These are phyloP conservation scores for Epicampocera succincta DNA, from an alignment of 2,888 invertebrate genomes.

Conservation along the genomic window DNA sequence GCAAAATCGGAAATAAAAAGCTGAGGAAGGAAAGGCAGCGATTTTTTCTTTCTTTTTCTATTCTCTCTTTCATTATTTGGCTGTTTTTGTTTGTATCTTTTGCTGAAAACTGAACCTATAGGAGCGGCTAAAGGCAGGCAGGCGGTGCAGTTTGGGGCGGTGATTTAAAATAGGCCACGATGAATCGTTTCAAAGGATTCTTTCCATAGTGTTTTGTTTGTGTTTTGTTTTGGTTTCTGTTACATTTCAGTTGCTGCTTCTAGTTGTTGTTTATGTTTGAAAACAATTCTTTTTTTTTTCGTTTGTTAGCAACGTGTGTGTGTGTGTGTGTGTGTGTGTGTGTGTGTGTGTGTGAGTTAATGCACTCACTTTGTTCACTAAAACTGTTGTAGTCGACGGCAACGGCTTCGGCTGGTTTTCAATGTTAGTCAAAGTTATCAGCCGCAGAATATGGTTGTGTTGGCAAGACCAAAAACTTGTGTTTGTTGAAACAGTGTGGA, in stretches of 20 bases:
- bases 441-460: constrained; percentile 53
- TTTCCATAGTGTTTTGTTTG: constrained; percentile 36
- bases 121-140: background rate
- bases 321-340: background rate
- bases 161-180: constrained; percentile 39
- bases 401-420: constrained; percentile 18
- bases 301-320: background rate
- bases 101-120: constrained; percentile 12
- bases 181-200: constrained; percentile 49
- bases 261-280: constrained; percentile 36
- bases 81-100: constrained; percentile 11
- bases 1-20: constrained; percentile 48
- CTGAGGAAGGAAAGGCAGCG: constrained; percentile 39
- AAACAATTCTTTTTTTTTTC: background rate
- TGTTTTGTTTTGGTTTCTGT: constrained; percentile 31
- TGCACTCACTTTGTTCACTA: constrained; percentile 9
- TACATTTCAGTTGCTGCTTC: constrained; percentile 34
- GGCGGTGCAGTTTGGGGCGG: background rate
- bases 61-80: constrained; percentile 6
- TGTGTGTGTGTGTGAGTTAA: background rate
- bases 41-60: background rate
- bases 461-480: constrained; percentile 57
- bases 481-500: constrained; percentile 40
- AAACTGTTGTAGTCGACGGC: constrained; percentile 37
- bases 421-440: constrained; percentile 52